These are phyloP conservation scores for Frankliniella intonsa DNA, from an alignment of 2,888 invertebrate genomes.

Conservation along the genomic window DNA sequence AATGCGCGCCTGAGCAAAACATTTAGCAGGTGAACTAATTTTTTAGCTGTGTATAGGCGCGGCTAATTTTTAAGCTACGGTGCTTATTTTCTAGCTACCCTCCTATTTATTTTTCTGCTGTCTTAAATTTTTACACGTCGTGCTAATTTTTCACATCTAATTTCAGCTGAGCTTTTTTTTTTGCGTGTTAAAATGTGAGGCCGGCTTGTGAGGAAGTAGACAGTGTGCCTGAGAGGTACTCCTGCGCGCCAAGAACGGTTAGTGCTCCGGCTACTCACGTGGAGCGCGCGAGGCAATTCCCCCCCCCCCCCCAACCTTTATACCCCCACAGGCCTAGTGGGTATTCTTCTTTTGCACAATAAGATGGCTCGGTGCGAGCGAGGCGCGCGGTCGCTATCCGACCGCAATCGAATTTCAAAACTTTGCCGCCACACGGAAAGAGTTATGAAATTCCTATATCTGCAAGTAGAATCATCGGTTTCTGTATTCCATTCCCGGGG, in stretches of 20 bases:
- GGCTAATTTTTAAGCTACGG: no score
- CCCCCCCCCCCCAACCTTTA: background rate
- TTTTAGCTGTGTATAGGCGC: no score
- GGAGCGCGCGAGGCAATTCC: background rate
- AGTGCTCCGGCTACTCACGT: background rate
- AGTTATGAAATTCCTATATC: conserved; percentile 24
- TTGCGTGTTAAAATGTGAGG: no score
- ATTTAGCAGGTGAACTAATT: no score
- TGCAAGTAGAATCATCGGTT: conserved; percentile 4
- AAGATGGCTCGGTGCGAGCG: background rate
- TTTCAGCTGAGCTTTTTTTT: no score
- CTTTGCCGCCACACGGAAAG: background rate
- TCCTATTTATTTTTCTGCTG: no score
- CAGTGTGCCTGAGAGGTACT: no score
- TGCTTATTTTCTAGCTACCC: no score
- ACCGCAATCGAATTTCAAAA: conserved; percentile 15
- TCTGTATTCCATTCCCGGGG: background rate
- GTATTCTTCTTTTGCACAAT: background rate
- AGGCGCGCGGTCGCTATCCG: background rate
- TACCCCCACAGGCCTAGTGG: background rate
- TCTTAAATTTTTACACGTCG: no score
- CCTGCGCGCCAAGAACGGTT: background rate
- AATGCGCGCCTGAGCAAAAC: no score
- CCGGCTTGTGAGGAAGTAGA: no score
- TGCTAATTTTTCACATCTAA: no score